Conservation (phyloP, 2,113 vertebrate species). For the Corydoras sp. region DNA sequence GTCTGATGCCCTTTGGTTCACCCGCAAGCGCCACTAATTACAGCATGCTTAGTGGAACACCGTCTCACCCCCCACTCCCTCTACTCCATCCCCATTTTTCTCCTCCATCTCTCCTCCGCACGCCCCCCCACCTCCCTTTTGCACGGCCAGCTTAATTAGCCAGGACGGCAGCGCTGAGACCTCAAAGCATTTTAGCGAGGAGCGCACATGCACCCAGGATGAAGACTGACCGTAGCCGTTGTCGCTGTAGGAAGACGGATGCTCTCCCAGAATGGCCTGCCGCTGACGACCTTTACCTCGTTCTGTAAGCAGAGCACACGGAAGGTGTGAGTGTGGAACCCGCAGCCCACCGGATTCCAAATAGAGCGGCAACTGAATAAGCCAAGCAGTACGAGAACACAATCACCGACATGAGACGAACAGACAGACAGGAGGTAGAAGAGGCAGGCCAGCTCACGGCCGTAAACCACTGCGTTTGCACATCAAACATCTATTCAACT, state of each 20-base stretch:
- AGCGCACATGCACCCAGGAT: neutral
- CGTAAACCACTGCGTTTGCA: too few relatives aligned
- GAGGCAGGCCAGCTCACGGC: neutral
- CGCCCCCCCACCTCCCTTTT: neutral
- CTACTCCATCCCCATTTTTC: neutral
- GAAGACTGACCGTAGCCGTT: constrained; percentile 85
- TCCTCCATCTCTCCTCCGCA: constrained; percentile 4
- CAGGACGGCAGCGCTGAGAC: too few relatives aligned
- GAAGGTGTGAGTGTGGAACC: constrained; percentile 11
- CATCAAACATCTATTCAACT: too few relatives aligned
- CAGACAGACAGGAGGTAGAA: neutral
- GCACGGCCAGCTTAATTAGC: too few relatives aligned
- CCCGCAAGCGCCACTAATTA: constrained; percentile 33
- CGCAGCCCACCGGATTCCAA: neutral
- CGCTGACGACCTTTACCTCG: constrained; percentile 88
- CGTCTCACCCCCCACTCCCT: constrained; percentile 3
- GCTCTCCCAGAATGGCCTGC: constrained; percentile 94
- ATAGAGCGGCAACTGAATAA: constrained; percentile 18
- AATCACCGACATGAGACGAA: neutral
- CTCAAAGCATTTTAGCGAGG: too few relatives aligned
- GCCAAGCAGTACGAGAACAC: neutral
- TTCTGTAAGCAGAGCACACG: constrained; percentile 67
- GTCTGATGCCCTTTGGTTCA: constrained; percentile 28
- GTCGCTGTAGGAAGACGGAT: constrained; percentile 84
- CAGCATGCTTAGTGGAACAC: constrained; percentile 25